Percentiles rank a stretch among this genome's conserved stretches.
These are phyloP conservation scores for Anaspis maculata DNA, from an alignment of 2,888 invertebrate genomes.

Conservation along the genomic window DNA sequence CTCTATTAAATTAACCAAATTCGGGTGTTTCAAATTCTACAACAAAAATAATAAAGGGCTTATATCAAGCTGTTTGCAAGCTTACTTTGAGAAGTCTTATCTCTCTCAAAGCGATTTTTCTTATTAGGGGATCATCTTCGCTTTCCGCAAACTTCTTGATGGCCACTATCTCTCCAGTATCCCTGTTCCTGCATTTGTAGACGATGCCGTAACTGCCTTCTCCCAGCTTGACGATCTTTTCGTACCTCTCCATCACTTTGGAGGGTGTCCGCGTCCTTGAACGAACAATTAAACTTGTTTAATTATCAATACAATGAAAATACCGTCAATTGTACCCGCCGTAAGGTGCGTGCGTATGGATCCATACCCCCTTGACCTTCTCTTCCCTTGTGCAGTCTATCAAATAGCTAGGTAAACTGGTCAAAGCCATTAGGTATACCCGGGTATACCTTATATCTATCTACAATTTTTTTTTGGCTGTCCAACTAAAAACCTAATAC, in stretches of 20 bases:
- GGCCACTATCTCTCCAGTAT: constrained; percentile 89
- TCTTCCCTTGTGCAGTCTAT: constrained; percentile 9
- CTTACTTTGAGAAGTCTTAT: constrained; percentile 89
- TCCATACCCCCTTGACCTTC: constrained; percentile 7
- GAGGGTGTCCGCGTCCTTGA: constrained; percentile 73
- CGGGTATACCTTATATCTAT: too few species aligned
- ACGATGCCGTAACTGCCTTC: constrained; percentile 95
- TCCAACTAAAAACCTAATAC: too few species aligned
- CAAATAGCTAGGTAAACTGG: constrained; percentile 8
- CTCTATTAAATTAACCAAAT: constrained; percentile 93
- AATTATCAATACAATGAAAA: not conserved
- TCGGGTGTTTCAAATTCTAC: constrained; percentile 96
- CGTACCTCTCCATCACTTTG: constrained; percentile 88
- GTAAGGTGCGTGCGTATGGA: constrained; percentile 13
- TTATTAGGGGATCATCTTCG: constrained; percentile 91
- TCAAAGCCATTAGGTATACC: constrained; percentile 10
- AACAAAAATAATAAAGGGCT: too few species aligned
- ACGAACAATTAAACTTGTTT: constrained; percentile 13
- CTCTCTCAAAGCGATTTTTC: constrained; percentile 92
- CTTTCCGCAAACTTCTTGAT: constrained; percentile 96
- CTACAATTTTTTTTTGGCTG: too few species aligned
- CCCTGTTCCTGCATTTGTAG: constrained; percentile 91
- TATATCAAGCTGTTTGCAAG: too few species aligned
- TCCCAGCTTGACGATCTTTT: constrained; percentile 87
- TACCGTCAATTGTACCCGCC: too few species aligned